These are phyloP conservation scores for Drosophila takahashii DNA, from an alignment of 1,140 invertebrate species.

Conservation along the genomic window DNA sequence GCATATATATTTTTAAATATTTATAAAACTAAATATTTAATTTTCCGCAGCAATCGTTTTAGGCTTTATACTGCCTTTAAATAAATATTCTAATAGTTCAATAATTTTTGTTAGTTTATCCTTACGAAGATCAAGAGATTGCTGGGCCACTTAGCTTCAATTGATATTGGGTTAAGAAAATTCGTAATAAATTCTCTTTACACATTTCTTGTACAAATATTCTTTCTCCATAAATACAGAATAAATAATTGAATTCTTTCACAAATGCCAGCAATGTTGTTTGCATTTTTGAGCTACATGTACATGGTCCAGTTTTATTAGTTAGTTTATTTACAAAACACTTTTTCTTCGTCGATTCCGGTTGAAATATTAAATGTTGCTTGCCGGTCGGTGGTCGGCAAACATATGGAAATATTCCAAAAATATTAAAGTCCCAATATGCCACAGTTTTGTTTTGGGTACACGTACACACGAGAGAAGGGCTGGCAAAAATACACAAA, in stretches of 20 bases:
- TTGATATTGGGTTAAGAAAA: not conserved
- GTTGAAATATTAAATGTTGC: not conserved
- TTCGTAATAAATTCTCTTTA: not conserved
- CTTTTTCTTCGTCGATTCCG: not conserved
- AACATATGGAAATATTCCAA: not conserved
- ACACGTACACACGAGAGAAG: not conserved
- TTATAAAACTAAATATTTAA: too few relatives aligned
- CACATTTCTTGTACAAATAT: not conserved
- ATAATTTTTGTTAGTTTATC: not conserved
- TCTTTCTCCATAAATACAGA: not conserved
- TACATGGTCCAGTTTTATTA: not conserved
- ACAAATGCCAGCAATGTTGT: not conserved
- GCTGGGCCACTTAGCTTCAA: not conserved
- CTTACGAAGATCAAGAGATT: not conserved
- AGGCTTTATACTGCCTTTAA: too few relatives aligned
- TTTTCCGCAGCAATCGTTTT: too few relatives aligned
- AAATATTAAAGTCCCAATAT: constrained; percentile 12
- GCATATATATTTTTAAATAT: too few relatives aligned
- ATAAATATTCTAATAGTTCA: too few relatives aligned
- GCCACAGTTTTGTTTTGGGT: constrained; percentile 11
- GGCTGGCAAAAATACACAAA: constrained; percentile 61
- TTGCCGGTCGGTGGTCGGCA: not conserved
- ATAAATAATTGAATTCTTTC: not conserved
- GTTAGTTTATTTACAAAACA: not conserved
- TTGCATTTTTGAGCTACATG: not conserved